Percentiles rank a stretch among this genome's conserved stretches.
phyloP scores from a whole-genome alignment of 2,888 invertebrate genomes.

The Synanthedon vespiformis region DNA sequence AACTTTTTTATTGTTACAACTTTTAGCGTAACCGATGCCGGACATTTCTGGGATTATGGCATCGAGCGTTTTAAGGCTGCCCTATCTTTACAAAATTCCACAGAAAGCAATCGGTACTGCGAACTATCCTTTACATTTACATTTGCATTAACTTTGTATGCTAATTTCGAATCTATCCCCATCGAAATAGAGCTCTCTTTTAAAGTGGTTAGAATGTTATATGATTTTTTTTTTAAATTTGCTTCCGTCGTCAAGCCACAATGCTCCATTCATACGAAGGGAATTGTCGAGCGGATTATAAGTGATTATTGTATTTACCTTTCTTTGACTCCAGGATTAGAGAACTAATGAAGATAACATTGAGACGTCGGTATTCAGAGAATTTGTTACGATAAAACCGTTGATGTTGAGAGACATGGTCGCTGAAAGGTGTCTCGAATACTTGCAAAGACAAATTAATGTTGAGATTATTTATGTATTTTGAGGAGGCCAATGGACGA shows the following conservation, averaged over 20 bases:
- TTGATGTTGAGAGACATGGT: conserved; percentile 4
- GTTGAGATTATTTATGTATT: no score
- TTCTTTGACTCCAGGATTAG: conserved; percentile 39
- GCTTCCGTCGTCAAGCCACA: conserved; percentile 5
- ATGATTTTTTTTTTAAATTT: background rate
- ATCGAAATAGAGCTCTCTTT: no score
- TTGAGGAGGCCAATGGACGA: no score
- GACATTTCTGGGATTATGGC: conserved; percentile 32
- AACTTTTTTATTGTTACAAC: conserved; percentile 16
- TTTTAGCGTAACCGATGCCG: conserved; percentile 56
- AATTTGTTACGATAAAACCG: background rate
- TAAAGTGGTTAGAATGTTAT: no score
- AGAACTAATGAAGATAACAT: conserved; percentile 49
- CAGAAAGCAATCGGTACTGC: conserved; percentile 13
- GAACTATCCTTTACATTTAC: background rate
- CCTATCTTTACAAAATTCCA: conserved; percentile 13
- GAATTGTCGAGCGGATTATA: conserved; percentile 43
- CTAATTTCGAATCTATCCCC: no score
- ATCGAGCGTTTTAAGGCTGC: conserved; percentile 4
- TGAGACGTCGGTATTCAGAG: conserved; percentile 11
- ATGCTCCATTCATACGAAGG: conserved; percentile 29
- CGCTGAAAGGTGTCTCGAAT: conserved; percentile 16
- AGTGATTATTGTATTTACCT: conserved; percentile 30
- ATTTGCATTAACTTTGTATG: no score
- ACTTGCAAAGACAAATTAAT: conserved; percentile 20